Evolutionary conservation across 2,113 vertebrate species (phyloP).

Genomic region (Sigmodon hispidus): DNA sequence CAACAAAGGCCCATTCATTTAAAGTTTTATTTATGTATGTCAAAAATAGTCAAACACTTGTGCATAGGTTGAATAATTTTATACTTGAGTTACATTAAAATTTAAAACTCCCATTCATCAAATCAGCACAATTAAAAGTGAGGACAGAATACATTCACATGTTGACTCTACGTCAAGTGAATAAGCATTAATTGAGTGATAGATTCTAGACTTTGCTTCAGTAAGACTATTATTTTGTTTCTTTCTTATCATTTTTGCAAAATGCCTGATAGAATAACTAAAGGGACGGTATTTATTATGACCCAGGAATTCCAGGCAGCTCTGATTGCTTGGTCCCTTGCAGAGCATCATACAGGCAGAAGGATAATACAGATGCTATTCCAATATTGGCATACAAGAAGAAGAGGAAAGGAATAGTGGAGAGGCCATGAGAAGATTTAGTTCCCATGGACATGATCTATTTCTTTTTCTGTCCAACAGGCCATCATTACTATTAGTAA

Average conservation of each 20-base stretch:
- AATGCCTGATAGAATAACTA: background rate
- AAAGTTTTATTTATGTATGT: background rate
- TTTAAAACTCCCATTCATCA: background rate
- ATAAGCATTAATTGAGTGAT: background rate
- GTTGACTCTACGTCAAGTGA: background rate
- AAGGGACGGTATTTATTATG: background rate
- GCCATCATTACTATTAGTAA: background rate
- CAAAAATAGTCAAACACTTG: background rate
- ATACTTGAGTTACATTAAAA: background rate
- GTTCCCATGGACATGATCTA: background rate
- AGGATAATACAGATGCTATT: background rate
- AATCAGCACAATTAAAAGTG: background rate
- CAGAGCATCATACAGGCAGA: background rate
- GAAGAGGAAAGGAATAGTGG: background rate
- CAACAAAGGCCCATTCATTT: background rate
- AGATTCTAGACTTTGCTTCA: background rate
- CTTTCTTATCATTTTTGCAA: background rate
- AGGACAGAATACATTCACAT: background rate
- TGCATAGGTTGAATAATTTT: background rate
- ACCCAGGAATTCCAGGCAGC: background rate
- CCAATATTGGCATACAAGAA: background rate
- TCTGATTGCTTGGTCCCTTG: background rate
- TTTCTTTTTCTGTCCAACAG: background rate
- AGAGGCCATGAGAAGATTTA: background rate
- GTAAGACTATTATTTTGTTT: background rate